A percentile compares a stretch with the other conserved stretches of the same genome.
These are phyloP conservation scores for Sitta carolinensis DNA, from an alignment of 2,797 vertebrate genomes.

Conservation along the genomic window DNA sequence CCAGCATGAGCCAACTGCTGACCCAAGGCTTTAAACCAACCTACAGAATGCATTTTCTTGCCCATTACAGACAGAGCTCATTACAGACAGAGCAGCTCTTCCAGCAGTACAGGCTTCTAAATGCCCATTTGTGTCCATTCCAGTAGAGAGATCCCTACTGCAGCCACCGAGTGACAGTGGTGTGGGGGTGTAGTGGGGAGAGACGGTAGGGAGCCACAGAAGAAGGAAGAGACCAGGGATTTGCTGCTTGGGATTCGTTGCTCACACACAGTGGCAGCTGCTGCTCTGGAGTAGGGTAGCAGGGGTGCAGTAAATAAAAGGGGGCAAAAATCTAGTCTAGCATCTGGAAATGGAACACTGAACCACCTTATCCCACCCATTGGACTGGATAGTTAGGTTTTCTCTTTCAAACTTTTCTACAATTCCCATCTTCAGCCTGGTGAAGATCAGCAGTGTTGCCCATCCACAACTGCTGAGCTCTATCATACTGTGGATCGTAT, in stretches of 20 bases:
- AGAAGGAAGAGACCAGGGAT: background rate
- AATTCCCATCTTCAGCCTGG: background rate
- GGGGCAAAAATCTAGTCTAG: background rate
- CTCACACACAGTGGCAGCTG: accelerated
- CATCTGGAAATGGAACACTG: background rate
- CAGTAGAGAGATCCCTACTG: background rate
- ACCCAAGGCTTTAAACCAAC: background rate
- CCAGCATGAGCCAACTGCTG: background rate
- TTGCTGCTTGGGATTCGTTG: background rate
- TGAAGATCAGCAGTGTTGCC: background rate
- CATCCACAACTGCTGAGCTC: background rate
- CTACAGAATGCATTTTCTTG: background rate
- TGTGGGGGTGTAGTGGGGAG: accelerated
- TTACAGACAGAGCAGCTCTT: accelerated
- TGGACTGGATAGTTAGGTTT: background rate
- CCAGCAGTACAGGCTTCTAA: background rate
- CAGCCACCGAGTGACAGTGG: background rate
- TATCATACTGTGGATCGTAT: background rate
- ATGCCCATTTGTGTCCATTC: background rate
- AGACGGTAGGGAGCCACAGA: background rate
- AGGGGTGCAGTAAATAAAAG: background rate
- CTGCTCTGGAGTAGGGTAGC: background rate
- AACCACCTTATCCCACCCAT: background rate
- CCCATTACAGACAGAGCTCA: background rate
- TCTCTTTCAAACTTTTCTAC: background rate